Percentiles rank a stretch among this genome's conserved stretches.
phyloP scores from a whole-genome alignment of 2,888 invertebrate species.

The Cosmopolites sordidus region DNA sequence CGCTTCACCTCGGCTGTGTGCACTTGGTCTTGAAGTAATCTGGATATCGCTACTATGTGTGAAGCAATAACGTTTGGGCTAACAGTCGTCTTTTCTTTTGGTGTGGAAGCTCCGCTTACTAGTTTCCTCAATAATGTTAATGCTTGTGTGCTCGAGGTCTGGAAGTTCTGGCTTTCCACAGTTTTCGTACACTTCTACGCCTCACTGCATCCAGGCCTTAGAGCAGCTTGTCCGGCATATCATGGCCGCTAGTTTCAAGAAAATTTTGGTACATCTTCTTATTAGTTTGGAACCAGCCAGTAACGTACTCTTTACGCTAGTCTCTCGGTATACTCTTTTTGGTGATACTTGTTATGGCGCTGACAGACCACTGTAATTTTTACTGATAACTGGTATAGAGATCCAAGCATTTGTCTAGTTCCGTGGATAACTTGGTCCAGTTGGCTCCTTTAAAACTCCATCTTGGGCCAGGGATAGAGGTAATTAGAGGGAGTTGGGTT shows the following conservation, averaged over 20 bases:
- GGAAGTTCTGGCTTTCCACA: too few relatives aligned
- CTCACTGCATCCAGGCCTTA: constrained; percentile 8
- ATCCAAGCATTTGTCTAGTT: too few relatives aligned
- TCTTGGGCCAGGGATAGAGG: too few relatives aligned
- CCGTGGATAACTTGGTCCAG: too few relatives aligned
- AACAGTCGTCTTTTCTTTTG: not conserved
- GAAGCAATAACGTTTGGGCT: constrained; percentile 6
- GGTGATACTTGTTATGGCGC: too few relatives aligned
- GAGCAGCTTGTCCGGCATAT: constrained; percentile 17
- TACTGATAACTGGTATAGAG: too few relatives aligned
- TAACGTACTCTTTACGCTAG: not conserved
- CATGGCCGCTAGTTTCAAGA: too few relatives aligned
- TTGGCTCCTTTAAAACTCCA: too few relatives aligned
- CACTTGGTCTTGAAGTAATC: constrained; percentile 12
- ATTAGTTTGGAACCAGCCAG: not conserved
- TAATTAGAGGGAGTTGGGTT: too few relatives aligned
- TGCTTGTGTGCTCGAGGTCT: constrained; percentile 18
- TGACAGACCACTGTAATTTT: too few relatives aligned
- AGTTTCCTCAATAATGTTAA: not conserved
- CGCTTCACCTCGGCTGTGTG: constrained; percentile 16
- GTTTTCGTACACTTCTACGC: constrained; percentile 17
- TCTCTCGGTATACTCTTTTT: not conserved
- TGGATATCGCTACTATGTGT: constrained; percentile 19
- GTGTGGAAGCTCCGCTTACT: not conserved
- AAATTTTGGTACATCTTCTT: not conserved